phyloP scores from a whole-genome alignment of 2,888 invertebrate species.

The Polylopha cassiicola region DNA sequence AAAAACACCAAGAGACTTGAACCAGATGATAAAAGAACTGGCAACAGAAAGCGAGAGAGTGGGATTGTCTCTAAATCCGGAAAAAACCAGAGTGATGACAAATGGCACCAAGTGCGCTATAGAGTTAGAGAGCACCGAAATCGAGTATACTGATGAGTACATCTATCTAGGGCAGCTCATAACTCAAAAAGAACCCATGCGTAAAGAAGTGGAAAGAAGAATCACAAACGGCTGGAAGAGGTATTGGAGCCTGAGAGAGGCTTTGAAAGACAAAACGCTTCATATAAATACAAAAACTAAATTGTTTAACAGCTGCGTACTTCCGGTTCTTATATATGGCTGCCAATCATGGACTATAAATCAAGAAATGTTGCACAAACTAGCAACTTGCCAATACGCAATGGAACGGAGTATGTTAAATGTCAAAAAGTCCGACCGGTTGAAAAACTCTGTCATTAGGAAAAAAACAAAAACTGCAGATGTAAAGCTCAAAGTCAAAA shows the following conservation, averaged over 20 bases:
- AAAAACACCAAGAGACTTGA: conserved; percentile 22
- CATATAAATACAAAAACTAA: too few relatives aligned
- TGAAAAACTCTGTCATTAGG: not conserved
- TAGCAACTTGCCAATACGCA: too few relatives aligned
- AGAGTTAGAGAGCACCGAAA: too few relatives aligned
- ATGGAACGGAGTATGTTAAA: conserved; percentile 1
- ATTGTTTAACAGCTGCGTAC: too few relatives aligned
- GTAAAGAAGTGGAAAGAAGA: not conserved
- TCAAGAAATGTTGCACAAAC: too few relatives aligned
- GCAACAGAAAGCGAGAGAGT: conserved; percentile 26
- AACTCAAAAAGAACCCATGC: not conserved
- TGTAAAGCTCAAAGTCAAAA: conserved; percentile 6
- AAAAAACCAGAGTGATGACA: conserved; percentile 24
- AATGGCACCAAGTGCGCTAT: conserved; percentile 19
- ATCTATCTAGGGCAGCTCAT: not conserved
- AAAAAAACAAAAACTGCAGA: not conserved
- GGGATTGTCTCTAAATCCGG: conserved; percentile 23
- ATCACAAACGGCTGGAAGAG: not conserved
- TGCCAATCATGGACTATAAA: not conserved
- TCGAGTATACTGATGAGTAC: not conserved
- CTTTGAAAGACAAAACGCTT: too few relatives aligned
- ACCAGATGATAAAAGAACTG: conserved; percentile 25
- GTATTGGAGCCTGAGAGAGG: conserved; percentile 1
- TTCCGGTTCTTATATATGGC: conserved; percentile 1
- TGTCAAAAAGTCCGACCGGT: conserved; percentile 1